Evolutionary conservation across 2,888 invertebrate species (phyloP).

Genomic region (Portevinia maculata): DNA sequence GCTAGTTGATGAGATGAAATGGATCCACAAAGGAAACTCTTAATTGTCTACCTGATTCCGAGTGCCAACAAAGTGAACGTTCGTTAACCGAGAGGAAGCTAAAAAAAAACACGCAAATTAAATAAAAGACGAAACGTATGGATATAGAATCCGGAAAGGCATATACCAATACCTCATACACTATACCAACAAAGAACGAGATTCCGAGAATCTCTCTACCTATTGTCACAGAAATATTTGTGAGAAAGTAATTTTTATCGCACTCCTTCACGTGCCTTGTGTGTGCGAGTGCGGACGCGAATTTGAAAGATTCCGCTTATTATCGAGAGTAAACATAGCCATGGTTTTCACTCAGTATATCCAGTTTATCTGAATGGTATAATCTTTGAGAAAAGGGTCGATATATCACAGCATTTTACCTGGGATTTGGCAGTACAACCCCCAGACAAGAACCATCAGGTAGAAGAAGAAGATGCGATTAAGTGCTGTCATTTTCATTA

Average conservation of each 20-base stretch:
- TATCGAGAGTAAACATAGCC: slow-evolving; percentile 31
- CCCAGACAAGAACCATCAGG: slow-evolving; percentile 44
- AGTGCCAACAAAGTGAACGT: slow-evolving; percentile 20
- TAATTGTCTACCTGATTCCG: slow-evolving; percentile 61
- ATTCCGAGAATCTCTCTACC: slow-evolving; percentile 21
- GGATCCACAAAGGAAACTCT: slow-evolving; percentile 66
- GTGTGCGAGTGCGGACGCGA: slow-evolving; percentile 33
- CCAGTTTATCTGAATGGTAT: slow-evolving; percentile 18
- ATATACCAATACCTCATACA: neutral
- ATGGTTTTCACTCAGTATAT: neutral
- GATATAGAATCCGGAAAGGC: slow-evolving; percentile 39
- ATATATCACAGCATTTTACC: slow-evolving; percentile 50
- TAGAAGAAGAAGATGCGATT: slow-evolving; percentile 34
- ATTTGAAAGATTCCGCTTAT: slow-evolving; percentile 5
- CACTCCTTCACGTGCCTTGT: neutral
- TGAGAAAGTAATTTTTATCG: slow-evolving; percentile 64
- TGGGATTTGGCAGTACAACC: neutral
- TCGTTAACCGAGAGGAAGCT: slow-evolving; percentile 26
- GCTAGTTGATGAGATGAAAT: slow-evolving; percentile 59
- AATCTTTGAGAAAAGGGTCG: slow-evolving; percentile 41
- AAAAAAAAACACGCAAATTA: slow-evolving; percentile 44
- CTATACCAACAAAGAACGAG: neutral
- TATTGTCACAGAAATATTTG: slow-evolving; percentile 31
- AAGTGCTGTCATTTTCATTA: slow-evolving; percentile 52
- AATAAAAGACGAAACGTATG: slow-evolving; percentile 61